Evolutionary conservation across 2,113 vertebrate species (phyloP).

Genomic region (Quiscalus mexicanus): DNA sequence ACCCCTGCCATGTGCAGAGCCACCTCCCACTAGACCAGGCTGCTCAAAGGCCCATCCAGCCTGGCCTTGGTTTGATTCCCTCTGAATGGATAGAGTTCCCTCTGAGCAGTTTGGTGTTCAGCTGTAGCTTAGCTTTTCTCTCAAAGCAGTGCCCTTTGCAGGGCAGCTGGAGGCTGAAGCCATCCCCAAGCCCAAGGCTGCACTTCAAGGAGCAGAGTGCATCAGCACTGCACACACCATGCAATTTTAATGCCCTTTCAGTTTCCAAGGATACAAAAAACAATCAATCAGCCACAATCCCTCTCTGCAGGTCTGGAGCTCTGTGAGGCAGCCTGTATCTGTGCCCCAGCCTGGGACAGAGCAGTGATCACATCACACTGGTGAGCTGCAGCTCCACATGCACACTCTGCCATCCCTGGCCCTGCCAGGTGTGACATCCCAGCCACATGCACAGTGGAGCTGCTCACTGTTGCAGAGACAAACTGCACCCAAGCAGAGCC

Average conservation of each 20-base stretch:
- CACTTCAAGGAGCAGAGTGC: neutral
- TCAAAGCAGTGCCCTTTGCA: neutral
- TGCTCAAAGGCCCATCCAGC: neutral
- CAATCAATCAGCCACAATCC: neutral
- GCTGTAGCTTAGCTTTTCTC: neutral
- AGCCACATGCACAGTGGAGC: neutral
- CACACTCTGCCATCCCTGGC: accelerated
- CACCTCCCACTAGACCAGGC: neutral
- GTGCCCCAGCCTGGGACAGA: neutral
- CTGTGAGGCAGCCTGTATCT: accelerated
- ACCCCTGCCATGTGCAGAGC: neutral
- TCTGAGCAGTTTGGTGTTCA: neutral
- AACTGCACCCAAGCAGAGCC: neutral
- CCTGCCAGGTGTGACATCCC: neutral
- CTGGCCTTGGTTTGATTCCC: neutral
- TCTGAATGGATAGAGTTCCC: neutral
- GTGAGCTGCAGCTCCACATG: neutral
- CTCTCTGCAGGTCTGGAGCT: neutral
- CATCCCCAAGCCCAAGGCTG: neutral
- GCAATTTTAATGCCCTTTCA: slow-evolving; percentile 56
- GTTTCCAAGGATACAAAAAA: slow-evolving; percentile 58
- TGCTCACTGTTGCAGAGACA: neutral
- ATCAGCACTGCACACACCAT: neutral
- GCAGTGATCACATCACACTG: accelerated
- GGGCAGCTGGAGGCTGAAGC: neutral